These are phyloP conservation scores for Leptothorax acervorum DNA, from an alignment of 2,888 invertebrate genomes.

Conservation along the genomic window DNA sequence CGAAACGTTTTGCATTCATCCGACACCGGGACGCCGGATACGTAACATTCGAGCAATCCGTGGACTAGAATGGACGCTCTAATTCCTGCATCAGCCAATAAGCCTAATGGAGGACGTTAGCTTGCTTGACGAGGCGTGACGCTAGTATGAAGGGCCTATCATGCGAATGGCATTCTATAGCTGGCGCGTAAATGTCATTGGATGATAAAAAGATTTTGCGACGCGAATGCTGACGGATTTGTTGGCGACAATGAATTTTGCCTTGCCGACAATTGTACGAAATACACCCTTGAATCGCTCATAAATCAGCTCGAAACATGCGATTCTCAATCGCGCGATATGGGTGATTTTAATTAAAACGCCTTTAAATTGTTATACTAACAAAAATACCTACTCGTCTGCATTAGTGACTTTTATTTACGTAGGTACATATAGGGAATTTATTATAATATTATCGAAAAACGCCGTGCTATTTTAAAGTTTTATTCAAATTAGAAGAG, in stretches of 20 bases:
- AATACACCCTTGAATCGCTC: background rate
- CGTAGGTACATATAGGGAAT: background rate
- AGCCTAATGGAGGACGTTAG: conserved; percentile 77
- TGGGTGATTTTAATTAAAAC: background rate
- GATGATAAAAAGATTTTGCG: conserved; percentile 1
- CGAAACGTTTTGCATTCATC: conserved; percentile 73
- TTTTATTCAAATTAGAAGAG: background rate
- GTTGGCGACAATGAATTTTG: background rate
- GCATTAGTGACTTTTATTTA: background rate
- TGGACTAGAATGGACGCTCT: conserved; percentile 60
- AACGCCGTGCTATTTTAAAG: background rate
- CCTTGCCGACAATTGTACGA: background rate
- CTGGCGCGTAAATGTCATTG: conserved; percentile 29
- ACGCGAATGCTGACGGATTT: background rate
- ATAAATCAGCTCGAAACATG: background rate
- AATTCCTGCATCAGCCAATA: conserved; percentile 72
- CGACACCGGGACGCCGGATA: conserved; percentile 62
- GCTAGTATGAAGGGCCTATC: conserved; percentile 43
- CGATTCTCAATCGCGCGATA: too few species aligned
- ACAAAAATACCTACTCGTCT: background rate
- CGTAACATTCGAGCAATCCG: conserved; percentile 69
- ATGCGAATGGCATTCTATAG: background rate
- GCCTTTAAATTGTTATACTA: background rate
- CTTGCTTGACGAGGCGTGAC: conserved; percentile 63
- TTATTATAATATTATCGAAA: background rate